Evolutionary conservation across 2,888 invertebrate genomes (phyloP), one percentile per base, ranked within the genome.

Genomic region (Stictocephala bisonia): DNA sequence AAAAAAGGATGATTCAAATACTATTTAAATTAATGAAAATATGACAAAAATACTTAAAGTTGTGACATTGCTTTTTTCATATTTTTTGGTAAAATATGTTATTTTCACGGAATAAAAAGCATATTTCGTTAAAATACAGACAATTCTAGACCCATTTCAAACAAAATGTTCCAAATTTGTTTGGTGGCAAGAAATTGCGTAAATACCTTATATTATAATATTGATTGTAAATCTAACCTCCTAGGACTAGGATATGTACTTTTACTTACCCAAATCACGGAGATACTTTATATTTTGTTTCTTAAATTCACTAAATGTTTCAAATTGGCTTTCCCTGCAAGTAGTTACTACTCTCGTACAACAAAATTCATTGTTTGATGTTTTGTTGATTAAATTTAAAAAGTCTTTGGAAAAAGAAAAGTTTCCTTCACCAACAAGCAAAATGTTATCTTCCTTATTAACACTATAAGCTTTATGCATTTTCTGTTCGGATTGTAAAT

Each of bases 371-470:
- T 44, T n/a, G 18, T 26, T n/a, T 24, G 15, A 24, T 2, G 18
- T 13, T 22, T 29, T 58, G 31, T 73, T 48, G 18, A 31, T 72
- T n/a, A 48, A 71, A 56, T 81, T 79, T 26, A 81, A 76, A 56
- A 87, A 80, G 18, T 84, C 82, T 15, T 83, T 82, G 15, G 85
- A 80, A 77, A 88, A 86, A 1, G 87, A 87, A 81, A 88, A 88
- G 81, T 88, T 87, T 1, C 87, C 88, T 79, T 88, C 88, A 3
- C 88, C 88, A 24, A 88, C 81, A 11, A 87, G 80, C 35, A 88
- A 81, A 40, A 86, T 81, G 22, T 72, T 78, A 64, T 83, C 82
- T 66, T 70, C 70, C 18, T 41, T 44, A 22, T 24, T 11, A 27
- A 48, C 27, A 11, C 50, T 7, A 13, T 68, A 68, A 20, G 68